These are phyloP conservation scores for Nyctibius bracteatus DNA, from an alignment of 2,113 vertebrate species.

Conservation along the genomic window DNA sequence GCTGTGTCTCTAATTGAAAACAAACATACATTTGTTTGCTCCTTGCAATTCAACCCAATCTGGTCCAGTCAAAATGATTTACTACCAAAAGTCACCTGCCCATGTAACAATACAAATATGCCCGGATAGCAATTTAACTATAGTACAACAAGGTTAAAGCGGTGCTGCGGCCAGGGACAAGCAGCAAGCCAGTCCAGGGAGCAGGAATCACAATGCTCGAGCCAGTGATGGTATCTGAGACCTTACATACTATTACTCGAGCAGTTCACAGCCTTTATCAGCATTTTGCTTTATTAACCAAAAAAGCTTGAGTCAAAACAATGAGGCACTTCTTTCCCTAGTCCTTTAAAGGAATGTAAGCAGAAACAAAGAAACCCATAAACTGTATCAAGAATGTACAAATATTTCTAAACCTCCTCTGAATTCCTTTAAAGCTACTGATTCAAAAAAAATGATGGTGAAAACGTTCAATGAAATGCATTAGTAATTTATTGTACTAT, in stretches of 20 bases:
- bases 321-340: background rate
- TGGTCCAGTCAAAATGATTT: background rate
- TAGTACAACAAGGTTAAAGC: background rate
- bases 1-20: background rate
- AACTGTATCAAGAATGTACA: background rate
- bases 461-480: background rate
- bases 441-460: background rate
- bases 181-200: background rate
- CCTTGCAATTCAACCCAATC: background rate
- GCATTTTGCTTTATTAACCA: background rate
- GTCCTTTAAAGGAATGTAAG: background rate
- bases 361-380: background rate
- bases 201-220: background rate
- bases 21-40: background rate
- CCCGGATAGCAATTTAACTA: background rate
- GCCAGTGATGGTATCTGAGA: background rate
- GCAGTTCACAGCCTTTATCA: background rate
- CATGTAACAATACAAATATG: background rate
- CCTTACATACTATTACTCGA: background rate
- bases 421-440: background rate
- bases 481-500: background rate
- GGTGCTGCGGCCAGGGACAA: background rate
- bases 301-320: background rate
- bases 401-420: background rate
- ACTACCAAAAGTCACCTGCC: background rate